Percentiles rank a stretch among this genome's conserved stretches.
Evolutionary conservation across 2,113 vertebrate species (phyloP).

Genomic region (Polypterus senegalus): DNA sequence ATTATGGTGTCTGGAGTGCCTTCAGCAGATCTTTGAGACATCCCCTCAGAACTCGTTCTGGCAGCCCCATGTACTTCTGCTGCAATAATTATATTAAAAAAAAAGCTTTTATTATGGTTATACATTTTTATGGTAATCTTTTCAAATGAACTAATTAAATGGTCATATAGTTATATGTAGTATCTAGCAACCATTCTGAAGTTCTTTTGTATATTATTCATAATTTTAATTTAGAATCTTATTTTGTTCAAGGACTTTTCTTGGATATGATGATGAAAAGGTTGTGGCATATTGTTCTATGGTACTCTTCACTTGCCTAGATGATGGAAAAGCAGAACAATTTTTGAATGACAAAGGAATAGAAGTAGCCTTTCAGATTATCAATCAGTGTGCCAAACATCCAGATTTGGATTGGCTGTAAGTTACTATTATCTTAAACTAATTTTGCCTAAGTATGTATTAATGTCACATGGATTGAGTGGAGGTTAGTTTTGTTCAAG

Average conservation of each 20-base stretch:
- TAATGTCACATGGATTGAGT: not conserved
- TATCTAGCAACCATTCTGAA: too few relatives aligned
- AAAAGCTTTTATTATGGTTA: too few relatives aligned
- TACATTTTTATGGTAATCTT: too few relatives aligned
- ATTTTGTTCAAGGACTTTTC: conserved; percentile 43
- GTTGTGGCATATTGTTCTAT: conserved; percentile 64
- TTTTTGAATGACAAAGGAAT: conserved; percentile 45
- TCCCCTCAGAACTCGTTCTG: too few relatives aligned
- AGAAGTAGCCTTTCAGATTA: conserved; percentile 48
- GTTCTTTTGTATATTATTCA: too few relatives aligned
- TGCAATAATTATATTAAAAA: too few relatives aligned
- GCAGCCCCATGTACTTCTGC: too few relatives aligned
- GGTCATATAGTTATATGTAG: too few relatives aligned
- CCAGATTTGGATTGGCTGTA: conserved; percentile 83
- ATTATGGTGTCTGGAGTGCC: too few relatives aligned
- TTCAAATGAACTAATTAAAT: too few relatives aligned
- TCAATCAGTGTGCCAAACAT: conserved; percentile 59
- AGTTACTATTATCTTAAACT: conserved; percentile 29
- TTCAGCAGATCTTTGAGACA: too few relatives aligned
- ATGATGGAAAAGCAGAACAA: conserved; percentile 51
- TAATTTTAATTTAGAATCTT: too few relatives aligned
- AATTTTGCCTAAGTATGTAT: not conserved
- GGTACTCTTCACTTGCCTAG: conserved; percentile 79
- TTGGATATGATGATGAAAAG: conserved; percentile 63
- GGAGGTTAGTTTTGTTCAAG: not conserved